Conservation (phyloP, 2,888 invertebrate species). For the Chesias legatella region DNA sequence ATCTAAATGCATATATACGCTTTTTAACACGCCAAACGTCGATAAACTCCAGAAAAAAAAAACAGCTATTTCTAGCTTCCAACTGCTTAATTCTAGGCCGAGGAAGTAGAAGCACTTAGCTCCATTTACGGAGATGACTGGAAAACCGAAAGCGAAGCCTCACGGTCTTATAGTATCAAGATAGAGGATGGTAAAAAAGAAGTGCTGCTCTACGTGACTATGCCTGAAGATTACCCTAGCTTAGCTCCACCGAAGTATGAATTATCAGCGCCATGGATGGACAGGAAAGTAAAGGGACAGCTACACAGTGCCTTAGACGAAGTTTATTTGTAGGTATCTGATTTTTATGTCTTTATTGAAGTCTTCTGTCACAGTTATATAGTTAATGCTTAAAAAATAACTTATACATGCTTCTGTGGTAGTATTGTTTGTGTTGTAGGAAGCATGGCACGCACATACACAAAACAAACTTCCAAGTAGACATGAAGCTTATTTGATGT, state of each 20-base stretch:
- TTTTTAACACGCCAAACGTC: no score
- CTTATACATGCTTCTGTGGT: no score
- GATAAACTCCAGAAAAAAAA: no score
- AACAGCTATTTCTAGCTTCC: no score
- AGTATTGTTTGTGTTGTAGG: no score
- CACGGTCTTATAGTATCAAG: conserved; percentile 81
- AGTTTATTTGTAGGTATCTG: conserved; percentile 83
- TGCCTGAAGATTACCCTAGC: conserved; percentile 84
- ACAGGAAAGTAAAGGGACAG: conserved; percentile 76
- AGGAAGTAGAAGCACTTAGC: conserved; percentile 86
- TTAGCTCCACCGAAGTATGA: conserved; percentile 84
- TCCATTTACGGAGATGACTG: conserved; percentile 87
- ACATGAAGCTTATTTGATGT: no score
- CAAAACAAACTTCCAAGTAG: no score
- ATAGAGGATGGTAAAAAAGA: conserved; percentile 71
- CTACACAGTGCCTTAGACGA: conserved; percentile 81
- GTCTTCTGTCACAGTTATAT: no score
- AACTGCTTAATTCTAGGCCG: conserved; percentile 57
- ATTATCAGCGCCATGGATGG: conserved; percentile 86
- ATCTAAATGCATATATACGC: no score
- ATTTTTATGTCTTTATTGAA: conserved; percentile 2
- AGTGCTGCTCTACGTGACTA: conserved; percentile 82
- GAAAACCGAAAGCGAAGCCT: conserved; percentile 78
- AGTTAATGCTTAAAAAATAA: no score
- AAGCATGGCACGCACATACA: no score